Evolutionary conservation across 2,113 vertebrate species (phyloP).

Genomic region (Salvator merianae): DNA sequence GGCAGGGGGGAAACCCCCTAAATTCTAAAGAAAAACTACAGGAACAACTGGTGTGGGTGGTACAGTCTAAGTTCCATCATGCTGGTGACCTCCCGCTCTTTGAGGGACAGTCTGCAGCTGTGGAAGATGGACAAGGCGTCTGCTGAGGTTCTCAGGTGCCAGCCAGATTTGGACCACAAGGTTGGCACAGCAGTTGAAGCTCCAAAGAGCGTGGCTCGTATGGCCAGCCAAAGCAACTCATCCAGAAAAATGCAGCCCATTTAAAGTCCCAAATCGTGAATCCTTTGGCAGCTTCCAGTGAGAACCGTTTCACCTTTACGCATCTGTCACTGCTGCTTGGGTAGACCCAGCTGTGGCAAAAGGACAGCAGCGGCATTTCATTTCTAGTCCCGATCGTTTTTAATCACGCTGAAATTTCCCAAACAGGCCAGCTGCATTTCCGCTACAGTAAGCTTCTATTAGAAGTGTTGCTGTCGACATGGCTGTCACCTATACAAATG

Average conservation of each 20-base stretch:
- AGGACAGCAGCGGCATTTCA: slow-evolving; percentile 1
- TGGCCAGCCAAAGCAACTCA: background rate
- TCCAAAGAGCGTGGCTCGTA: too few species aligned
- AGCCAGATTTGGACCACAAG: too few species aligned
- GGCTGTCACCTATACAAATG: background rate
- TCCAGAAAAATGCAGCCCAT: background rate
- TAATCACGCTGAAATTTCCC: slow-evolving; percentile 11
- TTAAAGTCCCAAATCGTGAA: background rate
- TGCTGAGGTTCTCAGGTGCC: too few species aligned
- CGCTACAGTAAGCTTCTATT: slow-evolving; percentile 16
- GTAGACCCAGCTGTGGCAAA: background rate
- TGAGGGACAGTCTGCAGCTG: too few species aligned
- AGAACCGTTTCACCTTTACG: background rate
- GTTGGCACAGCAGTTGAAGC: too few species aligned
- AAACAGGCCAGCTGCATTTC: background rate
- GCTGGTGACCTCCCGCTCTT: too few species aligned
- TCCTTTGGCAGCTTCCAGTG: background rate
- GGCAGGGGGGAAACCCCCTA: too few species aligned
- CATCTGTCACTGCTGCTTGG: background rate
- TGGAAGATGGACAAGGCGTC: too few species aligned
- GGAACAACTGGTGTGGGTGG: too few species aligned
- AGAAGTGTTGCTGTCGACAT: background rate
- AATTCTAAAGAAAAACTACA: too few species aligned
- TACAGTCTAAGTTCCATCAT: too few species aligned
- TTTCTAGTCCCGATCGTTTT: slow-evolving; percentile 1